Conservation (phyloP, 2,113 vertebrate species). For the Grallaria varia region DNA sequence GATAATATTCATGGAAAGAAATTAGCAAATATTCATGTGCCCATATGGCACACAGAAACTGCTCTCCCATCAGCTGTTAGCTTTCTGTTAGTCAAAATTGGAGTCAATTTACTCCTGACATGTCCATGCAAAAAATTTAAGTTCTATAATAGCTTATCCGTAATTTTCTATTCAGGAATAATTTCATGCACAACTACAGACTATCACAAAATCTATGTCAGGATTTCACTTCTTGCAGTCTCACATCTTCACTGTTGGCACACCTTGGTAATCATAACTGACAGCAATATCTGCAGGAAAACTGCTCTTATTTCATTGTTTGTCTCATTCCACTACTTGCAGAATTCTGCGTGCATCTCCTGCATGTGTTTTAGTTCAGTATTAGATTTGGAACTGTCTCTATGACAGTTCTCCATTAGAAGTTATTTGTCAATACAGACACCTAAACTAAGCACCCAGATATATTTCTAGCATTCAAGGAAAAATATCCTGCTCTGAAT, state of each 20-base stretch:
- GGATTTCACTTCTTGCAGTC: not conserved
- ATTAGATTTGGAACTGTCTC: conserved; percentile 18
- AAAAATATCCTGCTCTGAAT: not conserved
- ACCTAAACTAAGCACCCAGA: not conserved
- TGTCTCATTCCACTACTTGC: not conserved
- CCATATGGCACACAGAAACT: conserved; percentile 65
- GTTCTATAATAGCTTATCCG: not conserved
- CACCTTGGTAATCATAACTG: not conserved
- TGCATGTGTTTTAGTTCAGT: conserved; percentile 29
- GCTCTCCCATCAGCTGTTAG: conserved; percentile 44
- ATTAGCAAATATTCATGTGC: conserved; percentile 62
- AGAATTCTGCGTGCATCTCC: conserved; percentile 18
- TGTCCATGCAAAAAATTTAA: conserved; percentile 1
- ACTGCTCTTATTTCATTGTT: conserved; percentile 9
- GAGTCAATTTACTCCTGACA: conserved; percentile 53
- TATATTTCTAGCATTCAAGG: not conserved
- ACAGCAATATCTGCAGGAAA: not conserved
- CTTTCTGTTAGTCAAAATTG: conserved; percentile 46
- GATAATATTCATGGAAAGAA: conserved; percentile 42
- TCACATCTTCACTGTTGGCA: not conserved
- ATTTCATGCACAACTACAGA: not conserved
- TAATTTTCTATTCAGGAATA: not conserved
- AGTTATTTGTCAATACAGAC: not conserved
- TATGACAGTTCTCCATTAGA: conserved; percentile 15
- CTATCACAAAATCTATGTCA: not conserved